Evolutionary conservation across 2,888 invertebrate genomes (phyloP).

Genomic region (Nasonovia ribisnigri): DNA sequence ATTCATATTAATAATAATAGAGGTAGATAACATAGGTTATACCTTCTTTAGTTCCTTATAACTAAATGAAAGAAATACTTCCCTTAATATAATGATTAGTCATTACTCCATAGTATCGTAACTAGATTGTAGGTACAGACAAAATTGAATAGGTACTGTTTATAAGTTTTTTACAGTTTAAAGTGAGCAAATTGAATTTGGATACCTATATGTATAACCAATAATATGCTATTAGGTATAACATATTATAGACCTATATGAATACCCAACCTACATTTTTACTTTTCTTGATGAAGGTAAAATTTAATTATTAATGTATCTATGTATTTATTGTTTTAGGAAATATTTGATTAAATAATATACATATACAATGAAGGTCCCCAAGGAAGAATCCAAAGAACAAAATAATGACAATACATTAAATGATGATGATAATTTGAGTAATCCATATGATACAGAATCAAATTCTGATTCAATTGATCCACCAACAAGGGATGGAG

Average conservation of each 20-base stretch:
- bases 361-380: slow-evolving; percentile 49
- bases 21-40: no score
- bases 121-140: background rate
- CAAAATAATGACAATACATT: slow-evolving; percentile 59
- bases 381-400: slow-evolving; percentile 62
- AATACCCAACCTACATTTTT: background rate
- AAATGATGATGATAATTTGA: slow-evolving; percentile 59
- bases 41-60: no score
- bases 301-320: background rate
- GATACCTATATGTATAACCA: background rate
- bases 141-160: no score
- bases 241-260: background rate
- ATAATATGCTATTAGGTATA: background rate
- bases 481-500: slow-evolving; percentile 74
- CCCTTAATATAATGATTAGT: background rate
- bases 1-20: no score
- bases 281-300: background rate
- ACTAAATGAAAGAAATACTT: background rate
- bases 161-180: background rate
- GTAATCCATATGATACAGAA: slow-evolving; percentile 59
- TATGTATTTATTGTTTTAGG: slow-evolving; percentile 7
- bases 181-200: background rate
- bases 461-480: slow-evolving; percentile 66
- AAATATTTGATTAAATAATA: background rate
- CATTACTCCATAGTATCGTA: background rate